Conservation (phyloP, 1,140 invertebrate species). For the Drosophila seguyi region DNA sequence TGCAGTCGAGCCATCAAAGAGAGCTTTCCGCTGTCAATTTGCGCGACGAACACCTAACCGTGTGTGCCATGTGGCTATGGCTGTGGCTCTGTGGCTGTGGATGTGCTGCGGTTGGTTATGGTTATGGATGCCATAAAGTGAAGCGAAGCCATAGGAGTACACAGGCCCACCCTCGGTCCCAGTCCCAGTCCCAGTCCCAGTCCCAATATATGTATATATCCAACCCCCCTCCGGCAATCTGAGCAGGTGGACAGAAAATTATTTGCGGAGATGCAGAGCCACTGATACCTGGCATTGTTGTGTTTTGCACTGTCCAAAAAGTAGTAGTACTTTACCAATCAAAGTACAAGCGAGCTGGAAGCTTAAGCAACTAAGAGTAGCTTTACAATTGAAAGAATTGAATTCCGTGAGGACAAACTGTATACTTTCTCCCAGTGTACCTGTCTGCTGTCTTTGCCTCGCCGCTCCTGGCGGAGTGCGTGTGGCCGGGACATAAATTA, state of each 20-base stretch:
- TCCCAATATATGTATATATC: background rate
- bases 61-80: background rate
- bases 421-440: background rate
- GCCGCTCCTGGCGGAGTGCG: constrained; percentile 31
- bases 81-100: background rate
- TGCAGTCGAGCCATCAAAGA: constrained; percentile 36
- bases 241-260: constrained; percentile 31
- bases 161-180: background rate
- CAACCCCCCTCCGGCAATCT: constrained; percentile 21
- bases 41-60: constrained; percentile 30
- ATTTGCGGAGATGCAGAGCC: constrained; percentile 35
- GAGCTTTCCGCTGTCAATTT: constrained; percentile 42
- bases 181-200: background rate
- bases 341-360: no score
- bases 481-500: constrained; percentile 70
- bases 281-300: constrained; percentile 29
- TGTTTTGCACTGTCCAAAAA: constrained; percentile 17
- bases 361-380: no score
- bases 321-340: background rate
- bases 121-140: constrained; percentile 51
- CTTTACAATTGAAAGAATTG: no score
- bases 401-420: no score
- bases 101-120: constrained; percentile 39
- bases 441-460: background rate
- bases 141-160: constrained; percentile 40